Evolutionary conservation across 2,797 vertebrate genomes (phyloP), one percentile per base, ranked within the genome.

Genomic region (Mus caroli): DNA sequence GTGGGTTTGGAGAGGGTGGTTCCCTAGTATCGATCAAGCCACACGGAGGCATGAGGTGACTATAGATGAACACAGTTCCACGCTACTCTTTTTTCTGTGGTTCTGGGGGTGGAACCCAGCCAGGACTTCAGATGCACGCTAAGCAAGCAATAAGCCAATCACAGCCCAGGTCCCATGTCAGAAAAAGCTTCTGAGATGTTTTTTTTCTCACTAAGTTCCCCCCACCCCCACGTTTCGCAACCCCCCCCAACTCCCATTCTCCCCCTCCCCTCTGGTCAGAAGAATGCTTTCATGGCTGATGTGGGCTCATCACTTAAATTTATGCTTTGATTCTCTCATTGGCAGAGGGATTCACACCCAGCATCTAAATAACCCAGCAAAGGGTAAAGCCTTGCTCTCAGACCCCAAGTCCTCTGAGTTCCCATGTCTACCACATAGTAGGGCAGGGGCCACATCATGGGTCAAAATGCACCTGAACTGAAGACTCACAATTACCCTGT

Each of bases 11-110:
- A 8, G 22, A 56, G 8, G 13, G 88, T 34, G 75, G 82, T 64
- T 77, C 15, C 46, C 37, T 24, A 69, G 62, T 28, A 52, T 52
- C 20, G 82, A 37, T 56, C 54, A 34, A 22, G 26, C 34, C 26
- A 54, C 40, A 75, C 40, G 11, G 58, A 56, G 67, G 52, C 34
- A 4, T 15, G 6, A 24, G 7, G 40, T 19, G 2, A 1, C 26
- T 14, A 54, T 62, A 56, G 82, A 75, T 22, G 34, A 89, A 82
- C 34, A 79, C 46, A 94, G 20, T 37, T 94, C 76, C 76, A 89
- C 26, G 17, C 54, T 13, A 0, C 34, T 43, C 40, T n/a, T 13
- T 60, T 28, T 31, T 40, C 4, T 58, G 50, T 8, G 8, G 12
- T 71, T 34, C 43, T 76, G 19, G 24, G 4, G 6, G 40, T 64